Percentiles rank a stretch among this genome's conserved stretches.
Conservation (phyloP, 2,113 vertebrate genomes). For the Atrichornis clamosus region DNA sequence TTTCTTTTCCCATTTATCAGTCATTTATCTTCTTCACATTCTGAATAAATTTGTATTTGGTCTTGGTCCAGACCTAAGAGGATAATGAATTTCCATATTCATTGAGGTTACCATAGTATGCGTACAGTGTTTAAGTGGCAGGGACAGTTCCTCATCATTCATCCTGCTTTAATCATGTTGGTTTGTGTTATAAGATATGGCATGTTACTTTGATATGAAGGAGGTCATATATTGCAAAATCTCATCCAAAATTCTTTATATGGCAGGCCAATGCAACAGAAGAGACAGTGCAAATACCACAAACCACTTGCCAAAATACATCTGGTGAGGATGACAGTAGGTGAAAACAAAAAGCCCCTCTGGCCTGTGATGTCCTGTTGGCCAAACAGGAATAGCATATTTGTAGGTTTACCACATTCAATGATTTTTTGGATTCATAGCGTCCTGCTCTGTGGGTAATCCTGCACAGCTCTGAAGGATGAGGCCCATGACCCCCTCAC, state of each 20-base stretch:
- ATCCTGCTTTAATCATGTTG: not conserved
- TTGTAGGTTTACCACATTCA: not conserved
- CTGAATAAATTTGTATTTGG: not conserved
- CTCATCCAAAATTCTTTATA: not conserved
- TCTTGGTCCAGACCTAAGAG: not conserved
- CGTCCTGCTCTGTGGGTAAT: not conserved
- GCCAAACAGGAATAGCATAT: not conserved
- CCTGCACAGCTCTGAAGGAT: not conserved
- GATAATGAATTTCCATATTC: not conserved
- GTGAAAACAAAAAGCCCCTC: not conserved
- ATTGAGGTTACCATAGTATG: not conserved
- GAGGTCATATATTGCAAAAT: not conserved
- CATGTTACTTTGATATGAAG: not conserved
- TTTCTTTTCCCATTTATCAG: slow-evolving; percentile 6
- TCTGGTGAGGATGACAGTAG: not conserved
- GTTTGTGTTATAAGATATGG: not conserved
- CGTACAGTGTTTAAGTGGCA: not conserved
- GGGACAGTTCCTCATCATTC: not conserved
- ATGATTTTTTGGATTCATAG: not conserved
- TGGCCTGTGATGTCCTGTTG: not conserved
- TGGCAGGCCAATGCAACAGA: not conserved
- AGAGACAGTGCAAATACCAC: not conserved
- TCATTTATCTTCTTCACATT: slow-evolving; percentile 22
- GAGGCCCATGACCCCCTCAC: not conserved
- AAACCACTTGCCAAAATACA: not conserved